Conservation (phyloP, 2,113 vertebrate species). For the Laticauda colubrina region DNA sequence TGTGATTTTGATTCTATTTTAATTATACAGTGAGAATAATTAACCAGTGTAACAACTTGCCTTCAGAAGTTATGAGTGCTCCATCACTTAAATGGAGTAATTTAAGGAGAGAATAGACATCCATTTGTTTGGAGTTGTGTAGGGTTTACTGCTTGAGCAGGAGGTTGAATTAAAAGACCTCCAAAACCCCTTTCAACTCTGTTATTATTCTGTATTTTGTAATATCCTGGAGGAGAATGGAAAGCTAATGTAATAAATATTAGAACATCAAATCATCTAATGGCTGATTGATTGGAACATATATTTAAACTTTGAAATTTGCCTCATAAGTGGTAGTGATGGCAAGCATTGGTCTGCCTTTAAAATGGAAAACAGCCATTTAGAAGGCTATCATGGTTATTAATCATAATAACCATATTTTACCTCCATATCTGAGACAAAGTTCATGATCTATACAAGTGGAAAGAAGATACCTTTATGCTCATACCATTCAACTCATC, state of each 20-base stretch:
- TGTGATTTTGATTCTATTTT: no score
- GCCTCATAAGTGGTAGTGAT: neutral
- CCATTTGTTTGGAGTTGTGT: no score
- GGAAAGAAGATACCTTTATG: neutral
- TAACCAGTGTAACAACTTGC: neutral
- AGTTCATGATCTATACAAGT: neutral
- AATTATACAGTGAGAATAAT: no score
- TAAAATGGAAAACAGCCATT: neutral
- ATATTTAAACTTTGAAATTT: neutral
- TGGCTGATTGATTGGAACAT: neutral
- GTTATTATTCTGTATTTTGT: neutral
- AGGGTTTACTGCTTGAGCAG: no score
- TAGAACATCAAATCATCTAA: neutral
- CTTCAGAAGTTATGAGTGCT: neutral
- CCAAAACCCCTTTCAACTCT: neutral
- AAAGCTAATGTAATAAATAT: neutral
- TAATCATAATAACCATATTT: neutral
- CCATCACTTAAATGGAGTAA: neutral
- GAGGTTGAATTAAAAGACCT: neutral
- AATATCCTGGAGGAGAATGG: neutral
- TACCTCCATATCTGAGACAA: neutral
- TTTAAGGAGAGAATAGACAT: neutral
- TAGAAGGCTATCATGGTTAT: neutral
- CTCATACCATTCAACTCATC: neutral
- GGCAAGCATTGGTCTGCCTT: neutral